These are phyloP conservation scores for Capitulum mitella DNA, from an alignment of 2,888 invertebrate genomes.

Conservation along the genomic window DNA sequence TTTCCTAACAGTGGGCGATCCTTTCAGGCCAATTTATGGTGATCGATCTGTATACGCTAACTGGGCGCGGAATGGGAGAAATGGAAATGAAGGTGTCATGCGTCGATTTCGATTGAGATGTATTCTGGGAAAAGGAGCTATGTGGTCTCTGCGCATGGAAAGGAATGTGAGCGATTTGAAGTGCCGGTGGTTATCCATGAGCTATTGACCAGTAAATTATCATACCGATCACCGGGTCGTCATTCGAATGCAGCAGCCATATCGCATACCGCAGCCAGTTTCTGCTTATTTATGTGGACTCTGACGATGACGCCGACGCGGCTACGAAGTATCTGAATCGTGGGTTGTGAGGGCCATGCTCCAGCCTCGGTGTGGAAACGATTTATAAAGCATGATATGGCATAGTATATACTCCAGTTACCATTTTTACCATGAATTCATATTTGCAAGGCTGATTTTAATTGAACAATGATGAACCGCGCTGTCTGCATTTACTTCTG, in stretches of 20 bases:
- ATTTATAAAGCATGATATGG: too few species aligned
- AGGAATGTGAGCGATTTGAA: neutral
- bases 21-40: neutral
- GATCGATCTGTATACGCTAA: neutral
- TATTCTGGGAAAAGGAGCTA: neutral
- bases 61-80: neutral
- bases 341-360: too few species aligned
- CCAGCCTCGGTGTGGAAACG: too few species aligned
- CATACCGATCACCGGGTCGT: neutral
- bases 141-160: neutral
- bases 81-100: neutral
- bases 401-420: too few species aligned
- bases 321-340: too few species aligned
- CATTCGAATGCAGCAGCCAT: neutral
- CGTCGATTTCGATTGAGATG: constrained; percentile 4
- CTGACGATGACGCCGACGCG: too few species aligned
- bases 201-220: neutral
- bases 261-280: too few species aligned
- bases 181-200: neutral
- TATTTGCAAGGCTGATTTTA: too few species aligned
- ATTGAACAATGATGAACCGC: too few species aligned
- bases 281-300: too few species aligned
- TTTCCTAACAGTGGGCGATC: neutral
- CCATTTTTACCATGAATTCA: too few species aligned
- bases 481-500: too few species aligned